Evolutionary conservation across 2,113 vertebrate species (phyloP).

Genomic region (Microcebus murinus): DNA sequence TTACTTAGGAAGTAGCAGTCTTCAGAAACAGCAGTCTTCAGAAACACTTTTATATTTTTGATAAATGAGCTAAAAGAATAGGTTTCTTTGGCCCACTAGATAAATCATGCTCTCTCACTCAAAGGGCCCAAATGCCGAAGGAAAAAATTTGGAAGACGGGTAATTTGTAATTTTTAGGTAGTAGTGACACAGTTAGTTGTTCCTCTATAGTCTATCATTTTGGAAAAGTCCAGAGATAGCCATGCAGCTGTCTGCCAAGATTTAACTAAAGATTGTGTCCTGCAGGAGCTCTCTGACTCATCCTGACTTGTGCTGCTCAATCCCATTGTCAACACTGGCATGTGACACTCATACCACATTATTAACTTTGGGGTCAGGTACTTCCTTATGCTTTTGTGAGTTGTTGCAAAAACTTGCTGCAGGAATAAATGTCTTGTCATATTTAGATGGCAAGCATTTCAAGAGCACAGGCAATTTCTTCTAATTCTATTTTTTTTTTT

Average conservation of each 20-base stretch:
- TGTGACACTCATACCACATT: not conserved
- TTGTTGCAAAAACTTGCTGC: not conserved
- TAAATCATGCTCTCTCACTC: not conserved
- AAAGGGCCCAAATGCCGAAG: not conserved
- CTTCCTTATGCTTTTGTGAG: not conserved
- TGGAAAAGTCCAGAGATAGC: not conserved
- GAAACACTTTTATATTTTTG: not conserved
- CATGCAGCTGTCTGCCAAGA: not conserved
- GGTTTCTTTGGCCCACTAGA: not conserved
- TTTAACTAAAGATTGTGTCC: not conserved
- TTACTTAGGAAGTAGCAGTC: conserved; percentile 41
- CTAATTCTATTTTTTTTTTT: not conserved
- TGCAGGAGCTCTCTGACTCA: not conserved
- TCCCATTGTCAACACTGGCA: not conserved
- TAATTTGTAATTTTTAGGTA: not conserved
- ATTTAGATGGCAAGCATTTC: conserved; percentile 23
- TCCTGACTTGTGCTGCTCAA: not conserved
- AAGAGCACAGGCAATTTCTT: not conserved
- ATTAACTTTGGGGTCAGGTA: not conserved
- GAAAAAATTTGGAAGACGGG: not conserved
- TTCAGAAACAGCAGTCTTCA: conserved; percentile 51
- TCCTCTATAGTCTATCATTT: not conserved
- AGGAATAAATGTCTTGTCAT: not conserved
- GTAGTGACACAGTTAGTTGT: not conserved
- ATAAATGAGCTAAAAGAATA: not conserved